phyloP scores from a whole-genome alignment of 2,888 invertebrate genomes.

The Cynaeus angustus region DNA sequence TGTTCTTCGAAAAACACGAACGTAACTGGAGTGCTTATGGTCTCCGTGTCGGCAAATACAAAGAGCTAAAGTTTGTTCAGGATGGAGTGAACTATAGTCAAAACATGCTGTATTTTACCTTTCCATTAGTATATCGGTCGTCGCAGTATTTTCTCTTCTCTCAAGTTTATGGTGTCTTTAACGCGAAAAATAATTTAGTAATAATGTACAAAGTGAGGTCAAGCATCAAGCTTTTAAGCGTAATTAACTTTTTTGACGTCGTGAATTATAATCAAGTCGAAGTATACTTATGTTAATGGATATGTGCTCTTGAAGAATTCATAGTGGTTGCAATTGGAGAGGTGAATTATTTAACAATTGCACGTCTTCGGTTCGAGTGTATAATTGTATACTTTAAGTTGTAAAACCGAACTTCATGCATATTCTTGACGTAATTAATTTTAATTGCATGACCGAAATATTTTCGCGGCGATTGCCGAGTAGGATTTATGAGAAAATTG shows the following conservation, averaged over 20 bases:
- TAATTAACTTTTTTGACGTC: slow-evolving; percentile 33
- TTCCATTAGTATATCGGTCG: slow-evolving; percentile 43
- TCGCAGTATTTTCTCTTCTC: slow-evolving; percentile 17
- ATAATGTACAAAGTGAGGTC: slow-evolving; percentile 26
- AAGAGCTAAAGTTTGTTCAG: slow-evolving; percentile 48
- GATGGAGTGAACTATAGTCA: slow-evolving; percentile 44
- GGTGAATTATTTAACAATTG: slow-evolving; percentile 35
- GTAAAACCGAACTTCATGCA: slow-evolving; percentile 19
- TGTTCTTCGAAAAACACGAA: slow-evolving; percentile 14
- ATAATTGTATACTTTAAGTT: slow-evolving; percentile 27
- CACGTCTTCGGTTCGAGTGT: slow-evolving; percentile 23
- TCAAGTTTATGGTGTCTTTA: slow-evolving; percentile 1
- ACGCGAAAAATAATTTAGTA: slow-evolving; percentile 14
- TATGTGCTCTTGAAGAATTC: slow-evolving; percentile 29
- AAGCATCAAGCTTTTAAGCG: slow-evolving; percentile 24
- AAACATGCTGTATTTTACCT: slow-evolving; percentile 48
- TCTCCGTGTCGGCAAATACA: slow-evolving; percentile 41
- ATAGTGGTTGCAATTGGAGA: slow-evolving; percentile 19
- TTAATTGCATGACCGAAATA: slow-evolving; percentile 1
- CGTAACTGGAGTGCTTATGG: slow-evolving; percentile 14
- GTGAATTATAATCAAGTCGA: slow-evolving; percentile 33
- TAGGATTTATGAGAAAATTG: slow-evolving; percentile 30
- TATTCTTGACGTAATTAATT: slow-evolving; percentile 20
- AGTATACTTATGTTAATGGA: slow-evolving; percentile 38
- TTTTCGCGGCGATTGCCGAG: slow-evolving; percentile 3